These are phyloP conservation scores for Felis chaus DNA, from an alignment of 2,113 vertebrate genomes.

Conservation along the genomic window DNA sequence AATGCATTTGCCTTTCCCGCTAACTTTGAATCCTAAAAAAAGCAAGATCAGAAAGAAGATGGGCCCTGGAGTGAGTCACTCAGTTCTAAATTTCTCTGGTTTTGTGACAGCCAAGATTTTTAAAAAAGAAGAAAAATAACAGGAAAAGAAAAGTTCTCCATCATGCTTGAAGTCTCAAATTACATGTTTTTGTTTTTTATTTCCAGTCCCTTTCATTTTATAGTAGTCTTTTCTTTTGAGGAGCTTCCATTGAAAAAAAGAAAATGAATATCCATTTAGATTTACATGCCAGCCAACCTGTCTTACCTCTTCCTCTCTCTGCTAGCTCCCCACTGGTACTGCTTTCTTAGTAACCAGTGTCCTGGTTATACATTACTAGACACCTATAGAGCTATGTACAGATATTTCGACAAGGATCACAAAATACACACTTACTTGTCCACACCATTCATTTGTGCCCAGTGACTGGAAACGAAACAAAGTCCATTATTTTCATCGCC, in stretches of 20 bases:
- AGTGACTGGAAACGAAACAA: background rate
- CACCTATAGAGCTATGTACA: background rate
- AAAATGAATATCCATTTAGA: background rate
- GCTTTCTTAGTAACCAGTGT: background rate
- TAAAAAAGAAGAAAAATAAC: conserved; percentile 28
- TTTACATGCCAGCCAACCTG: background rate
- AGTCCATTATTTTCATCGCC: background rate
- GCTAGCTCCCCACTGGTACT: background rate
- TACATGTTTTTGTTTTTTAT: background rate
- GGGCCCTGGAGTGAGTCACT: background rate
- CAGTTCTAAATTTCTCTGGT: background rate
- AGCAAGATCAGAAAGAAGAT: conserved; percentile 39
- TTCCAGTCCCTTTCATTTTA: background rate
- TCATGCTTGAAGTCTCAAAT: background rate
- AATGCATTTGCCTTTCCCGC: background rate
- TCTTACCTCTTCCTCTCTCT: background rate
- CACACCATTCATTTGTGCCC: background rate
- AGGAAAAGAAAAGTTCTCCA: background rate
- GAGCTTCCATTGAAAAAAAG: background rate
- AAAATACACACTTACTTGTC: background rate
- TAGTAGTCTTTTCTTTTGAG: background rate
- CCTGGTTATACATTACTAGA: background rate
- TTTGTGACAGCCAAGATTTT: conserved; percentile 45
- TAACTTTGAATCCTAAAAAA: conserved; percentile 41
- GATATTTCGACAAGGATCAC: background rate